Percentiles rank a stretch among this genome's conserved stretches.
These are phyloP conservation scores for Proisotoma minuta DNA, from an alignment of 2,888 invertebrate species.

Conservation along the genomic window DNA sequence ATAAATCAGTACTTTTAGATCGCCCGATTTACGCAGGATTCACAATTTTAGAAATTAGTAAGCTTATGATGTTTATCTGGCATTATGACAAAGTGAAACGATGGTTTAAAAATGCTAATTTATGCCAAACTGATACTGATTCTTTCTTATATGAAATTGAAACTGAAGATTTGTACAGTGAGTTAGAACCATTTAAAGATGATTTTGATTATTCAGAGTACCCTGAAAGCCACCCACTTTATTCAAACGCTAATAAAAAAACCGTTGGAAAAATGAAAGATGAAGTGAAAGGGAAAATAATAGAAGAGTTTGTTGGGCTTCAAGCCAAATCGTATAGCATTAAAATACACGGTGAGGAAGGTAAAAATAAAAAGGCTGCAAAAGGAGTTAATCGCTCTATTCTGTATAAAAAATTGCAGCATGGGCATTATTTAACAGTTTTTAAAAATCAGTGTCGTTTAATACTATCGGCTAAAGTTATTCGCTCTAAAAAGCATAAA, in stretches of 20 bases:
- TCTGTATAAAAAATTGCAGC: too few species aligned
- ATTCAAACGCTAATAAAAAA: conserved; percentile 35
- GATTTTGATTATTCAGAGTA: conserved; percentile 33
- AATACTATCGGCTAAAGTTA: too few species aligned
- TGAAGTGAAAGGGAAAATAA: conserved; percentile 33
- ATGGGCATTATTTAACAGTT: too few species aligned
- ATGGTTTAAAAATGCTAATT: conserved; percentile 11
- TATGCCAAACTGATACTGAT: conserved; percentile 29
- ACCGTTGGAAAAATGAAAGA: conserved; percentile 46
- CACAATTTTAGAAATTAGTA: conserved; percentile 16
- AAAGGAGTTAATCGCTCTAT: too few species aligned
- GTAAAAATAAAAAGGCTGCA: too few species aligned
- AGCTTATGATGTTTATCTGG: conserved; percentile 20
- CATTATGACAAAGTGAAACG: conserved; percentile 23
- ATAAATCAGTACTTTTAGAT: conserved; percentile 6
- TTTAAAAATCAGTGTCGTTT: too few species aligned
- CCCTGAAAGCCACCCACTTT: conserved; percentile 11
- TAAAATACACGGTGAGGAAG: too few species aligned
- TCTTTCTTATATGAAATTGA: conserved; percentile 32
- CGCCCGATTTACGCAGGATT: conserved; percentile 28
- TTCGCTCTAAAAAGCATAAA: too few species aligned
- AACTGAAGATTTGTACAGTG: conserved; percentile 23
- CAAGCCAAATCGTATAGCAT: too few species aligned
- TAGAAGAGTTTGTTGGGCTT: conserved; percentile 43
- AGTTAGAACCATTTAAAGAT: conserved; percentile 1